phyloP scores from a whole-genome alignment of 2,888 invertebrate genomes.

The Rosalia funebris region DNA sequence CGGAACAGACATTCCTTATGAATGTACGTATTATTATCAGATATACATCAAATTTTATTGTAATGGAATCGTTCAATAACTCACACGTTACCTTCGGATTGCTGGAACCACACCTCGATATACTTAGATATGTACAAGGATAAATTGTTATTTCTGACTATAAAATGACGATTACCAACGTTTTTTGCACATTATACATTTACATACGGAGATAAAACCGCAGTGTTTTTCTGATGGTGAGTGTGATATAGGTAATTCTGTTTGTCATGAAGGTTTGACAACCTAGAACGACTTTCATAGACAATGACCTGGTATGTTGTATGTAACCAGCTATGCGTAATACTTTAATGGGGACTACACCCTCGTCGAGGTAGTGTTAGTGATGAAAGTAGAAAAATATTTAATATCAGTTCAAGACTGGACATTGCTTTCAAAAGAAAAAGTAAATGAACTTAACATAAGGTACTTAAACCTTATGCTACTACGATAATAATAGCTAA shows the following conservation, averaged over 20 bases:
- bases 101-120: constrained; percentile 14
- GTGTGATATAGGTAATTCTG: constrained; percentile 16
- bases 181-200: constrained; percentile 16
- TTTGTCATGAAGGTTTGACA: constrained; percentile 14
- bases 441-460: too few relatives aligned
- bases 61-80: constrained; percentile 16
- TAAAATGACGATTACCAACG: constrained; percentile 16
- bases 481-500: too few relatives aligned
- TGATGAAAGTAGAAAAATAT: too few relatives aligned
- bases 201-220: constrained; percentile 16
- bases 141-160: constrained; percentile 16
- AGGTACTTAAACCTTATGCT: too few relatives aligned
- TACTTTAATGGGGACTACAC: too few relatives aligned
- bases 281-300: constrained; percentile 3
- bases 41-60: constrained; percentile 18
- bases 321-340: neutral
- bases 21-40: constrained; percentile 7
- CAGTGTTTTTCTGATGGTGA: constrained; percentile 9
- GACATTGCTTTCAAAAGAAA: too few relatives aligned
- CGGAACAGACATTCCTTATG: constrained; percentile 4
- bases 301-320: constrained; percentile 5
- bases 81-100: constrained; percentile 18
- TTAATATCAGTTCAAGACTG: too few relatives aligned
- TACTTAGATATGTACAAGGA: constrained; percentile 19
- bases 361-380: too few relatives aligned